These are phyloP conservation scores for Scaptodrosophila latifasciaeformis DNA, from an alignment of 2,888 invertebrate species.

Conservation along the genomic window DNA sequence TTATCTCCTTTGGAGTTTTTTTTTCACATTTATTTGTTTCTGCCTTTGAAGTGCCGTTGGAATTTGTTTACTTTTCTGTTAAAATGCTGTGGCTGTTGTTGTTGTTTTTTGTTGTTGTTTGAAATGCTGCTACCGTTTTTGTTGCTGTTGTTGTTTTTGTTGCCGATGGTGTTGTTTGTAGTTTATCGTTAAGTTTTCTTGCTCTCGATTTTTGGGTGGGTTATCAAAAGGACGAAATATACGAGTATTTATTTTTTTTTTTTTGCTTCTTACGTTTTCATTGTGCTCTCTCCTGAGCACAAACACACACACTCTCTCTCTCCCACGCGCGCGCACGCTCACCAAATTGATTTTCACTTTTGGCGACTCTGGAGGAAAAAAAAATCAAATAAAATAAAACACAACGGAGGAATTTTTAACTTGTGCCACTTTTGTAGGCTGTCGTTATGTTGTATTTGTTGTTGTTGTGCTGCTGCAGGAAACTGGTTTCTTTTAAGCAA, in stretches of 20 bases:
- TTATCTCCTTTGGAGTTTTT: constrained; percentile 10
- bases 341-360: constrained; percentile 64
- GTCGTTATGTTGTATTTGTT: constrained; percentile 19
- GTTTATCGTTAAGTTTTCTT: constrained; percentile 50
- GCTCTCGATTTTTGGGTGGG: constrained; percentile 28
- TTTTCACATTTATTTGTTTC: constrained; percentile 10
- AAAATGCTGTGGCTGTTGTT: constrained; percentile 11
- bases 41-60: constrained; percentile 24
- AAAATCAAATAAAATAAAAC: constrained; percentile 11
- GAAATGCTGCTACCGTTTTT: constrained; percentile 13
- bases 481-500: constrained; percentile 49
- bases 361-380: constrained; percentile 58
- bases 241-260: constrained; percentile 1
- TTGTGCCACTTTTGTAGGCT: constrained; percentile 60
- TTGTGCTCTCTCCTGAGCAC: constrained; percentile 18
- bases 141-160: constrained; percentile 33
- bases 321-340: constrained; percentile 50
- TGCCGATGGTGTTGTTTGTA: constrained; percentile 38
- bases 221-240: constrained; percentile 45
- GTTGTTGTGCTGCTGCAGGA: constrained; percentile 16
- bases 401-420: constrained; percentile 64
- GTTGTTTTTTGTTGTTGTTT: neutral
- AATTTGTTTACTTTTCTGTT: constrained; percentile 59
- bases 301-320: constrained; percentile 15
- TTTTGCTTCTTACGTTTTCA: constrained; percentile 13